A percentile compares a stretch with the other conserved stretches of the same genome.
These are phyloP conservation scores for Limnodromus scolopaceus DNA, from an alignment of 2,797 vertebrate species.

Conservation along the genomic window DNA sequence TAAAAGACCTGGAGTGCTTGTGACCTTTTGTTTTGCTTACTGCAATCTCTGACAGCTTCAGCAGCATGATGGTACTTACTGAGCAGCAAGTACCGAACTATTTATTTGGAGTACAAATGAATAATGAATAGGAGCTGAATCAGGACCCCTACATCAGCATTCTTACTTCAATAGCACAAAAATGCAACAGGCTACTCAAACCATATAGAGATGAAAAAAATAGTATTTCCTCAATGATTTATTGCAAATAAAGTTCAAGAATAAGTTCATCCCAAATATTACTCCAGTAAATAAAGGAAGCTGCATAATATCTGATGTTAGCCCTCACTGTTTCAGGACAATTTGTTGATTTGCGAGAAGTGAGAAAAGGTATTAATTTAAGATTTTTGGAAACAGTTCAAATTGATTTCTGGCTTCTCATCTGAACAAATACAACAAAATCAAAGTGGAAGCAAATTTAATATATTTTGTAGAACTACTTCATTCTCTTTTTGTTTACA, in stretches of 20 bases:
- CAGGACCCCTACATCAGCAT: not conserved
- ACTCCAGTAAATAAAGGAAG: not conserved
- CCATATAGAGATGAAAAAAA: not conserved
- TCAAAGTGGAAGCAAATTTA: not conserved
- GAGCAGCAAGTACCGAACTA: not conserved
- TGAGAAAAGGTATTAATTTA: not conserved
- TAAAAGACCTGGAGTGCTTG: not conserved
- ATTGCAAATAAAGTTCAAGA: not conserved
- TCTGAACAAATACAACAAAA: not conserved
- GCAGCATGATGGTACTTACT: not conserved
- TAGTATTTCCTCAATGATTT: not conserved
- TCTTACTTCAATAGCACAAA: not conserved
- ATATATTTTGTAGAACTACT: not conserved
- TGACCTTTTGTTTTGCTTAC: conserved; percentile 20
- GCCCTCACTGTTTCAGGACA: not conserved
- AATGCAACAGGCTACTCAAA: not conserved
- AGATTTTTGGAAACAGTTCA: not conserved
- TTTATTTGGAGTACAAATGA: not conserved
- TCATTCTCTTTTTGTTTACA: not conserved
- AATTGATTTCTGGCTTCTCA: not conserved
- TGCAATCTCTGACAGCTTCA: not conserved
- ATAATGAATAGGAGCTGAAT: not conserved
- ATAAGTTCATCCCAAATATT: not conserved
- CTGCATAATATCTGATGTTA: not conserved
- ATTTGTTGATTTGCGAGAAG: not conserved